phyloP scores from a whole-genome alignment of 2,888 invertebrate genomes.

The Diarsia mendica region DNA sequence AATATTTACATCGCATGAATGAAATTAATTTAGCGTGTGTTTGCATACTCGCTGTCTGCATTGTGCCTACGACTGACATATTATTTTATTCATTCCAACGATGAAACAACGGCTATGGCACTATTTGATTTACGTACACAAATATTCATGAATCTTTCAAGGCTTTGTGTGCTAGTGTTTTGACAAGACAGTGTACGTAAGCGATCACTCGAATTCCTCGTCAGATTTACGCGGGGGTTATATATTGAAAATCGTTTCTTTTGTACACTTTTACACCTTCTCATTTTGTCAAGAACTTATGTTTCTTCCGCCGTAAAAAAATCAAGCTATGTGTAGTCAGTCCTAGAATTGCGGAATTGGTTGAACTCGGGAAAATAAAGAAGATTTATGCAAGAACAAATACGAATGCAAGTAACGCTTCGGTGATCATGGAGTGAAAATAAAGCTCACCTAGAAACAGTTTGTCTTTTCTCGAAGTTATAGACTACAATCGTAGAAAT shows the following conservation, averaged over 20 bases:
- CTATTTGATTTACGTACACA: conserved; percentile 41
- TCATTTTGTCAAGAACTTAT: neutral
- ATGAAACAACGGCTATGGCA: conserved; percentile 45
- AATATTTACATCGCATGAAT: conserved; percentile 62
- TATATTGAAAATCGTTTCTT: neutral
- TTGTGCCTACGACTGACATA: conserved; percentile 39
- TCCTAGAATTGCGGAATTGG: neutral
- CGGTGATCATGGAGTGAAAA: conserved; percentile 31
- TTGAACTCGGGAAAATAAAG: conserved; percentile 4
- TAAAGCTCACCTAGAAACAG: conserved; percentile 33
- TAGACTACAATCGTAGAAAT: conserved; percentile 41
- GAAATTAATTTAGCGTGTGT: conserved; percentile 61
- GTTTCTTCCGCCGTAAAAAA: neutral
- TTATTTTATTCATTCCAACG: conserved; percentile 58
- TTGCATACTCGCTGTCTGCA: conserved; percentile 45
- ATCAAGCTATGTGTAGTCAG: neutral
- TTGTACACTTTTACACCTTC: neutral
- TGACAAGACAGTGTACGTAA: conserved; percentile 16
- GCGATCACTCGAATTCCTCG: neutral
- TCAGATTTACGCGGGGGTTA: neutral
- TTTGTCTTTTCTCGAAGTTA: conserved; percentile 44
- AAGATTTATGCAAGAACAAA: conserved; percentile 26
- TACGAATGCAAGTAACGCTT: conserved; percentile 19
- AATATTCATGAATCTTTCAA: conserved; percentile 55
- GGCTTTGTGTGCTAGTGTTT: conserved; percentile 27